A percentile compares a stretch with the other conserved stretches of the same genome.
These are phyloP conservation scores for Pomacea canaliculata DNA, from an alignment of 2,888 invertebrate species.

Conservation along the genomic window DNA sequence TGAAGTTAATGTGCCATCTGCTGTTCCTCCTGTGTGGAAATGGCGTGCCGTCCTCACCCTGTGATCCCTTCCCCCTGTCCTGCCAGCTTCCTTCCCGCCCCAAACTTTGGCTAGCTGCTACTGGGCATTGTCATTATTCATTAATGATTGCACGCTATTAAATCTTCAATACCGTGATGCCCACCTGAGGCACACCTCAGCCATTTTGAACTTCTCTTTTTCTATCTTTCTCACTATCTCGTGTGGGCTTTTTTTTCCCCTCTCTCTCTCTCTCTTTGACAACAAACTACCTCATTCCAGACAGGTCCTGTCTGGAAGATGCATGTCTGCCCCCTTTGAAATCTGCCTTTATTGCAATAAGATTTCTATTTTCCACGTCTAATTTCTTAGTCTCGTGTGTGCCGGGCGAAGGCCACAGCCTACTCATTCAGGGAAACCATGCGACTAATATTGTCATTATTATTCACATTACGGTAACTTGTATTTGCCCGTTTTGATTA, in stretches of 20 bases:
- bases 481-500: no score
- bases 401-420: not conserved
- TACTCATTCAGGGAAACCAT: conserved; percentile 1
- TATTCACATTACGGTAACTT: no score
- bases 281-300: not conserved
- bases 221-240: conserved; percentile 6
- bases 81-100: no score
- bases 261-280: conserved; percentile 2
- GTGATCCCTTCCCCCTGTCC: no score
- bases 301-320: not conserved
- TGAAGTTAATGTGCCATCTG: no score
- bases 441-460: no score
- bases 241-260: not conserved
- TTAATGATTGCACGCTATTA: no score
- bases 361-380: conserved; percentile 5
- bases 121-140: no score
- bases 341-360: not conserved
- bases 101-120: no score
- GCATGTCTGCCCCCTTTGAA: not conserved
- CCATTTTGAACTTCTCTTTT: not conserved
- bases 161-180: not conserved
- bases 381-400: not conserved
- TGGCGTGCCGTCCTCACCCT: no score
- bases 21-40: no score
- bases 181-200: not conserved